phyloP scores from a whole-genome alignment of 1,140 invertebrate genomes.

The Drosophila nikananu region DNA sequence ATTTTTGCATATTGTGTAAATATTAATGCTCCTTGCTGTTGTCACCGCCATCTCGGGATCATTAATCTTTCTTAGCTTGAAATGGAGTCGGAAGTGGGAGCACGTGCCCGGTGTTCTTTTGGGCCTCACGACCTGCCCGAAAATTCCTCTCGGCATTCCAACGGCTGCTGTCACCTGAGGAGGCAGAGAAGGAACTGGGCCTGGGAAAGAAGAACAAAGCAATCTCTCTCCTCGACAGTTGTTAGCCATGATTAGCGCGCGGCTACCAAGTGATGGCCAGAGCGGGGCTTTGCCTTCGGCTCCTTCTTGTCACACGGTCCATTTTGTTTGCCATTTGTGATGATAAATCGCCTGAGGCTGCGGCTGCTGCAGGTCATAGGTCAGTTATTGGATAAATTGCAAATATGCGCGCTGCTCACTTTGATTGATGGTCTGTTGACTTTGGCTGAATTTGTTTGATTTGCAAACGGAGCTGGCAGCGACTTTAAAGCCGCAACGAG shows the following conservation, averaged over 20 bases:
- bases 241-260: conserved; percentile 71
- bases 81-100: conserved; percentile 1
- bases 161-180: conserved; percentile 30
- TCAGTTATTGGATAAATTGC: conserved; percentile 73
- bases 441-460: conserved; percentile 68
- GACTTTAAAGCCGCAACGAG: conserved; percentile 56
- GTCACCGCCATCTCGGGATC: conserved; percentile 50
- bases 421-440: conserved; percentile 74
- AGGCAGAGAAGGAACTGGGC: neutral
- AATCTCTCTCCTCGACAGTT: conserved; percentile 30
- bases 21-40: conserved; percentile 58
- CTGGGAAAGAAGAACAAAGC: conserved; percentile 16
- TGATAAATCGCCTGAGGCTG: conserved; percentile 66
- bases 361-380: conserved; percentile 53
- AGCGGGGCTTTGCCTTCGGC: conserved; percentile 36
- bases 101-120: conserved; percentile 33
- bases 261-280: conserved; percentile 23
- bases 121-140: conserved; percentile 39
- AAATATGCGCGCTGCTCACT: conserved; percentile 51
- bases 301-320: conserved; percentile 53
- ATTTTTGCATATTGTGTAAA: conserved; percentile 66
- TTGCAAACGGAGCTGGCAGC: conserved; percentile 20
- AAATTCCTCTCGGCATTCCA: conserved; percentile 44
- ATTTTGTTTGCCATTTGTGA: conserved; percentile 74
- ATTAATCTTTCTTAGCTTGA: conserved; percentile 72